A percentile compares a stretch with the other conserved stretches of the same genome.
These are phyloP conservation scores for Dyspetes luteomarginatus DNA, from an alignment of 2,888 invertebrate species.

Conservation along the genomic window DNA sequence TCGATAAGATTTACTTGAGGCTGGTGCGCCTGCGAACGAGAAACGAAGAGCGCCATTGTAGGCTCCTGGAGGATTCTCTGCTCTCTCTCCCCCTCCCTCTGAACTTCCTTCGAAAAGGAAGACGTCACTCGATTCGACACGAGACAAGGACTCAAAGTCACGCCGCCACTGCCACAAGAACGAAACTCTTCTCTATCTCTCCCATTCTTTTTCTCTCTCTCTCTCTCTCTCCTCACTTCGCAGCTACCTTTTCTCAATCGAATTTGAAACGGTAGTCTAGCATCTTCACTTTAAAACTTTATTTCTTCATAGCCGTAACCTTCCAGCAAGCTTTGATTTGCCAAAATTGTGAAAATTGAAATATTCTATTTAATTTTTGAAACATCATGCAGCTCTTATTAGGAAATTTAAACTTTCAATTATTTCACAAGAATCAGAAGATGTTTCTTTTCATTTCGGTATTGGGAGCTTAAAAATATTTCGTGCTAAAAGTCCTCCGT, in stretches of 20 bases:
- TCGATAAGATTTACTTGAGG: conserved; percentile 79
- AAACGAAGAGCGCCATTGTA: conserved; percentile 65
- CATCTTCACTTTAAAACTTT: conserved; percentile 42
- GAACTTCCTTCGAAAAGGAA: conserved; percentile 45
- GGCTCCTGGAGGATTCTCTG: conserved; percentile 53
- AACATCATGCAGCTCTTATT: too few relatives aligned
- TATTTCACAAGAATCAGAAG: too few relatives aligned
- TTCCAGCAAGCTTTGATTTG: conserved; percentile 17
- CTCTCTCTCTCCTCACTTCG: conserved; percentile 4
- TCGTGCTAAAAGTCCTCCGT: too few relatives aligned
- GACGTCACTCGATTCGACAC: conserved; percentile 65
- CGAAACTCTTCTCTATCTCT: conserved; percentile 33
- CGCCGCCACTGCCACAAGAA: conserved; percentile 49
- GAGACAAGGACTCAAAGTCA: conserved; percentile 64
- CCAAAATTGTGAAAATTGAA: neutral
- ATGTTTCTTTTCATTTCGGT: too few relatives aligned
- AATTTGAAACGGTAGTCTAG: conserved; percentile 37
- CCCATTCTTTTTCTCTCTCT: neutral
- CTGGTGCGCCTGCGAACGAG: conserved; percentile 68
- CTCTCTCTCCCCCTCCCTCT: neutral
- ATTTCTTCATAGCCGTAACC: conserved; percentile 15
- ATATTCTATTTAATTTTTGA: too few relatives aligned
- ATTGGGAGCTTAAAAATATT: too few relatives aligned
- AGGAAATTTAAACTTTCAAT: too few relatives aligned
- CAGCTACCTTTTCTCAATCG: conserved; percentile 47